A percentile compares a stretch with the other conserved stretches of the same genome.
Evolutionary conservation across 2,888 invertebrate species (phyloP).

Genomic region (Apodemia duryi): DNA sequence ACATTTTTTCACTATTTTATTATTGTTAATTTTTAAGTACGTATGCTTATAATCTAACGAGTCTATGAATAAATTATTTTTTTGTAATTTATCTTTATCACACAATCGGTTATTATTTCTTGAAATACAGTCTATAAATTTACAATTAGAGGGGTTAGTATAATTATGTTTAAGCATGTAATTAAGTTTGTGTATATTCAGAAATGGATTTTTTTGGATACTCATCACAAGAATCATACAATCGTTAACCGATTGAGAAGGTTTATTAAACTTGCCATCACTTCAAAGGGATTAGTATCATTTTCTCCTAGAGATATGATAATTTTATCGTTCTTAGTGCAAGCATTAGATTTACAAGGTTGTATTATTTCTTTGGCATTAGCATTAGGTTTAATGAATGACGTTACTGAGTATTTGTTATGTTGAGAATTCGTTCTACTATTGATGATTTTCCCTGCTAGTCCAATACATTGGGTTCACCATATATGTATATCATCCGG

Average conservation of each 20-base stretch:
- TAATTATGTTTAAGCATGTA: background rate
- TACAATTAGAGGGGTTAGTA: background rate
- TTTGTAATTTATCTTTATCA: background rate
- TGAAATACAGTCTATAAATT: background rate
- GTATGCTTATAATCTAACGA: no score
- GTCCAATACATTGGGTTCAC: background rate
- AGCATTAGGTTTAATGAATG: background rate
- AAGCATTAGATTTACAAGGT: background rate
- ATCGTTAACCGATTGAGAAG: background rate
- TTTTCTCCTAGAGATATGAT: background rate
- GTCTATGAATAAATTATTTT: background rate
- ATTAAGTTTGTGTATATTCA: background rate
- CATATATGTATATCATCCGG: background rate
- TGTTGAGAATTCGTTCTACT: background rate
- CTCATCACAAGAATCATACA: background rate
- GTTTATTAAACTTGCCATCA: background rate
- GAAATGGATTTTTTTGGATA: background rate
- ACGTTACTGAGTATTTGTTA: background rate
- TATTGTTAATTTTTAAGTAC: background rate
- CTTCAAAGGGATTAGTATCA: background rate
- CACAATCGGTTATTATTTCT: background rate
- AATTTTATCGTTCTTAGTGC: background rate
- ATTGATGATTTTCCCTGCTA: background rate
- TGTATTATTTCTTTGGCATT: background rate
- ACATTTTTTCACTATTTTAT: background rate